Evolutionary conservation across 2,797 vertebrate genomes (phyloP), one percentile per base, ranked within the genome.

Genomic region (Molossus molossus): DNA sequence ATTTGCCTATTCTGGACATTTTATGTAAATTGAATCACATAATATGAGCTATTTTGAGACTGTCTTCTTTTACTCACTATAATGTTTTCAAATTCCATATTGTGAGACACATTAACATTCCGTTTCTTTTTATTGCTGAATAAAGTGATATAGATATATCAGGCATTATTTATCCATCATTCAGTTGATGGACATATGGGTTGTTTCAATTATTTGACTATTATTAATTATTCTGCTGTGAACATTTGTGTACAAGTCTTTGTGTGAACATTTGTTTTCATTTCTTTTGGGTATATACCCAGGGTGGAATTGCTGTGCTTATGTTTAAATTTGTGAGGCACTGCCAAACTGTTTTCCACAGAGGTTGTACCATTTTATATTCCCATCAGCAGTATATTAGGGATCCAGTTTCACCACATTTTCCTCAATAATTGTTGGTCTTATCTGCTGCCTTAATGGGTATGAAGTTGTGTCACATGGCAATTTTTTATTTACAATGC

Each of bases 11-110:
- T 88, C 53, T 29, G 60, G 69, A 29, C 9, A 94, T 76, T 80
- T 87, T 29, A 83, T 58, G 60, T 89, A 83, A 94, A 37, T 76
- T 67, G 9, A 67, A 89, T 67, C 21, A 76, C 37, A 82, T 83
- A 83, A 67, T 57, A 64, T n/a, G 27, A 88, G 50, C 21, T 75
- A 88, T 81, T 88, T 57, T 82, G 67, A 81, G 27, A 65, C 37
- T 48, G 48, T 15, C 15, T 75, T 75, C 50, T 64, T 64, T 64
- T 64, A 64, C 27, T 64, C 29, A 29, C 12, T 64, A 27, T 64
- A 64, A 64, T 75, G 21, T 81, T 81, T 87, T 93, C 48, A 93
- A 55, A 81, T 57, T 53, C 27, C 20, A 55, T 27, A 65, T 85
- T 84, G 45, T 25, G 79, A 79, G 20, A 62, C 15, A 6, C 67